phyloP scores from a whole-genome alignment of 2,888 invertebrate genomes.

The Xiphydria camelus region DNA sequence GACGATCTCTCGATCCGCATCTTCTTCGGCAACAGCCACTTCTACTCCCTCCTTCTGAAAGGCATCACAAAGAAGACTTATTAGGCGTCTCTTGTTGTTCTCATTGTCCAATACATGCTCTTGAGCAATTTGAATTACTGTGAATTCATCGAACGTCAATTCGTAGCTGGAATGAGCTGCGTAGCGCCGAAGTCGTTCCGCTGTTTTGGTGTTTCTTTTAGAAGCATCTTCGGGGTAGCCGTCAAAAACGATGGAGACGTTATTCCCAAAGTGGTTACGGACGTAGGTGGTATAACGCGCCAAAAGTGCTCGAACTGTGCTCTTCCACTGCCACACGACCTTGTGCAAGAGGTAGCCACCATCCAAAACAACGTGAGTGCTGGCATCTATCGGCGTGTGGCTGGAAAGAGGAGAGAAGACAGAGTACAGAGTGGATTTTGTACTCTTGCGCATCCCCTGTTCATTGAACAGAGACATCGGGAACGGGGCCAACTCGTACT shows the following conservation, averaged over 20 bases:
- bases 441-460: conserved; percentile 25
- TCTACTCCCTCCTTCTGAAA: conserved; percentile 4
- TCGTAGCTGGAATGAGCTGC: background rate
- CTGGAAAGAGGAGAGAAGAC: conserved; percentile 5
- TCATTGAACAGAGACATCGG: conserved; percentile 25
- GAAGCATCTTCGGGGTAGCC: background rate
- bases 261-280: background rate
- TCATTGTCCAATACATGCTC: background rate
- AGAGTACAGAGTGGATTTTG: conserved; percentile 18
- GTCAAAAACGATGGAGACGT: background rate
- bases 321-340: conserved; percentile 7
- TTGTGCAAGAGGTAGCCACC: conserved; percentile 1
- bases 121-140: background rate
- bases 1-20: conserved; percentile 11
- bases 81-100: conserved; percentile 6
- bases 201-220: background rate
- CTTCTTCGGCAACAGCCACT: conserved; percentile 10
- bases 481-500: conserved; percentile 22
- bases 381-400: background rate
- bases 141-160: background rate
- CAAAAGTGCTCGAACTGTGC: conserved; percentile 1
- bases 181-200: conserved; percentile 3
- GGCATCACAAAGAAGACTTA: background rate
- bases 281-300: background rate
- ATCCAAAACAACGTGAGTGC: background rate